Percentiles rank a stretch among this genome's conserved stretches.
phyloP scores from a whole-genome alignment of 2,888 invertebrate genomes.

The Drymonia ruficornis region DNA sequence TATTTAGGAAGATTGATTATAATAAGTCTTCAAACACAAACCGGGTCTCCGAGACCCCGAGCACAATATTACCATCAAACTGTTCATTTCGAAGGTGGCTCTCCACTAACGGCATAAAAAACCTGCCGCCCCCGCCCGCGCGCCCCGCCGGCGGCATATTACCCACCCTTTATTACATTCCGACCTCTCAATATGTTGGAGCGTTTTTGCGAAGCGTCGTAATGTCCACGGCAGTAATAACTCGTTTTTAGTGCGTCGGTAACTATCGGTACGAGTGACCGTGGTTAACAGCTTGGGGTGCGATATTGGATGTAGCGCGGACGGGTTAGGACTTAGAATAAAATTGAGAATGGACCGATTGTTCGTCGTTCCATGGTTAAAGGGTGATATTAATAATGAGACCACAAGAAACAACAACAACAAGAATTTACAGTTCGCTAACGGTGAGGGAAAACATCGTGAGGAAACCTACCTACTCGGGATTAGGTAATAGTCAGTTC shows the following conservation, averaged over 20 bases:
- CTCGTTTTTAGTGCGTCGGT: slow-evolving; percentile 44
- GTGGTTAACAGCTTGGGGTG: slow-evolving; percentile 22
- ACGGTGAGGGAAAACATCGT: too few relatives aligned
- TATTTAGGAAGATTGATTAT: neutral
- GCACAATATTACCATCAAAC: neutral
- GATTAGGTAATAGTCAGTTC: too few relatives aligned
- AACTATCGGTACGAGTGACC: slow-evolving; percentile 32
- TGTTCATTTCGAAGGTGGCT: slow-evolving; percentile 26
- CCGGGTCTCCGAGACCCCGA: neutral
- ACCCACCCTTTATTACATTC: slow-evolving; percentile 63
- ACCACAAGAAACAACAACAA: too few relatives aligned
- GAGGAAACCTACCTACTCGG: too few relatives aligned
- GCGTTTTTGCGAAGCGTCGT: slow-evolving; percentile 50
- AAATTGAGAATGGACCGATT: neutral
- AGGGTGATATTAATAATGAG: neutral
- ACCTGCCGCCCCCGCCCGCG: slow-evolving; percentile 20
- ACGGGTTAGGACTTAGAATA: neutral
- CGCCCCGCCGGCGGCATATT: slow-evolving; percentile 39
- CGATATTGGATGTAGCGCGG: slow-evolving; percentile 13
- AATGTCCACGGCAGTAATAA: slow-evolving; percentile 51
- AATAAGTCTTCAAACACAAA: neutral
- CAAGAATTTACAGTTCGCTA: too few relatives aligned
- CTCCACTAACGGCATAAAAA: slow-evolving; percentile 28
- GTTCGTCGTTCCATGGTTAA: neutral
- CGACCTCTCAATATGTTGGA: slow-evolving; percentile 51